Conservation (phyloP, 1,140 invertebrate genomes). For the Asbolus verrucosus region DNA sequence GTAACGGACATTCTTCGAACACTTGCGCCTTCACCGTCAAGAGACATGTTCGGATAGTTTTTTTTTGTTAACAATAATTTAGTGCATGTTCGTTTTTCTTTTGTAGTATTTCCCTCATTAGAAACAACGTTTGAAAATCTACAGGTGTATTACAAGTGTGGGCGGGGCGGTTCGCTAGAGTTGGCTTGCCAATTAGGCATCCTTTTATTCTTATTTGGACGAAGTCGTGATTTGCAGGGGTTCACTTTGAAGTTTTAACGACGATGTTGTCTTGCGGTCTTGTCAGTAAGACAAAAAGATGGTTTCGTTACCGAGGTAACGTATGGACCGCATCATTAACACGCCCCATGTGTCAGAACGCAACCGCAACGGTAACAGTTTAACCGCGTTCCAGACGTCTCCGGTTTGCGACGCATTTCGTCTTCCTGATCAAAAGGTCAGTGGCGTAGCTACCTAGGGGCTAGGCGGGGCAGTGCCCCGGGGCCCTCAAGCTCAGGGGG, state of each 20-base stretch:
- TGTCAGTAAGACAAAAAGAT: conserved; percentile 6
- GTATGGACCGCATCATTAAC: conserved; percentile 28
- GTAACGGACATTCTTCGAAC: too few relatives aligned
- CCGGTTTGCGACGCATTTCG: conserved; percentile 2
- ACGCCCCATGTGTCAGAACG: conserved; percentile 20
- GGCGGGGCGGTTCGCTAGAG: background rate
- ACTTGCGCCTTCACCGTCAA: too few relatives aligned
- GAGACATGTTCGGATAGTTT: too few relatives aligned
- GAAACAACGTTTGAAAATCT: conserved; percentile 1
- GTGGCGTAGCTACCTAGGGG: too few relatives aligned
- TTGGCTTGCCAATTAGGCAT: conserved; percentile 9
- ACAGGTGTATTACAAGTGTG: background rate
- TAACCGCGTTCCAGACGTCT: conserved; percentile 24
- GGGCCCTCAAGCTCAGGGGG: too few relatives aligned
- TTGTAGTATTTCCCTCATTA: conserved; percentile 1
- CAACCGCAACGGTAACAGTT: conserved; percentile 23
- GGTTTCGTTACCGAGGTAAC: conserved; percentile 2
- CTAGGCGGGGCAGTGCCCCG: too few relatives aligned
- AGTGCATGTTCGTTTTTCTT: too few relatives aligned
- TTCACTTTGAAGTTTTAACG: conserved; percentile 22
- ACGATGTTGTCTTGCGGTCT: conserved; percentile 11
- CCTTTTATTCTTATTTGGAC: background rate
- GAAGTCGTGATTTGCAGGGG: background rate
- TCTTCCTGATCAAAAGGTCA: conserved; percentile 14
- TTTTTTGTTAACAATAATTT: too few relatives aligned